Percentiles rank a stretch among this genome's conserved stretches.
Conservation (phyloP, 64 coral and sea anemone species). For the Stichodactyla helianthus region DNA sequence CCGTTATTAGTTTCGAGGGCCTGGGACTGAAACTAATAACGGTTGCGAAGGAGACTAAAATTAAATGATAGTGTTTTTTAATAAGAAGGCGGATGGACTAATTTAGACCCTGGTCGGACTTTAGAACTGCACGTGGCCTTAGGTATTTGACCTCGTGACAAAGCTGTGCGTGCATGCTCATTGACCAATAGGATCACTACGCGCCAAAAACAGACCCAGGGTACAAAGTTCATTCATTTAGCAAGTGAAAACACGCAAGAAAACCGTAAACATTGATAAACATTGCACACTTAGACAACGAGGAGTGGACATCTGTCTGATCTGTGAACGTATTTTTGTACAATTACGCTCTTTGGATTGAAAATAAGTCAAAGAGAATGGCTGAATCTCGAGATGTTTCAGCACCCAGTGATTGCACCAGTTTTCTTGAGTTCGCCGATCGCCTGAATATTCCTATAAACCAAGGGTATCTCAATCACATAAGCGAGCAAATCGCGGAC, state of each 20-base stretch:
- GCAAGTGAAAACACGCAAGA: background rate
- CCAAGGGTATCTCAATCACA: constrained; percentile 52
- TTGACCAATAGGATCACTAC: background rate
- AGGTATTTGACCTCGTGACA: background rate
- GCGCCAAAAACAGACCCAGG: background rate
- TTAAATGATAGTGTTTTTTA: too few relatives aligned
- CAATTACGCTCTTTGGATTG: background rate
- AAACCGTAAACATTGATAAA: background rate
- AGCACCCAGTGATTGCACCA: constrained; percentile 45
- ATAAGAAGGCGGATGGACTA: too few relatives aligned
- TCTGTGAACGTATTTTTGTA: background rate
- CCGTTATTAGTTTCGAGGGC: too few relatives aligned
- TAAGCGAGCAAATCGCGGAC: constrained; percentile 21
- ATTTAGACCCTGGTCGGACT: background rate
- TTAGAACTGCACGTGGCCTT: background rate
- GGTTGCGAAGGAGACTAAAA: too few relatives aligned
- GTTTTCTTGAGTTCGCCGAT: constrained; percentile 65
- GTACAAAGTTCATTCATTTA: constrained; percentile 9
- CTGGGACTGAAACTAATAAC: too few relatives aligned
- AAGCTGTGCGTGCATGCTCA: background rate
- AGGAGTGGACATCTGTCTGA: background rate
- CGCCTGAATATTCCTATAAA: constrained; percentile 69
- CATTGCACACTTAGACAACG: background rate
- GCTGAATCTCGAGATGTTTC: background rate
- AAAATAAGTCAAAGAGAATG: background rate